Base-by-base conservation (phyloP, 2,113 vertebrate genomes). In the Anguilla japonica region DNA sequence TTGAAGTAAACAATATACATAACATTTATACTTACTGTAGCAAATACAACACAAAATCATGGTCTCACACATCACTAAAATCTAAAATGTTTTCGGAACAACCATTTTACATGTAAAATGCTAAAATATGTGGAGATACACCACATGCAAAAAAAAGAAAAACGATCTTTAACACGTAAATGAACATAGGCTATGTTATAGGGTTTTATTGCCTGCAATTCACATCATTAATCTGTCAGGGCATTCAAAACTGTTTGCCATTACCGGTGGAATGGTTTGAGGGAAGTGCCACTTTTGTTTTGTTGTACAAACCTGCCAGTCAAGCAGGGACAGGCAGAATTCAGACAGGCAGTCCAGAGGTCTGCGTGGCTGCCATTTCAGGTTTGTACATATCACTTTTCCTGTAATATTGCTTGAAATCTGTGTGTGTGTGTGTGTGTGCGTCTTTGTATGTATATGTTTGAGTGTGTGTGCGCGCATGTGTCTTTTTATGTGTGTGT, bases 291-390 rank as follows among this genome's bases (percentile, higher is more conserved):
- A 90, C 90, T 82, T 85, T 91, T 91, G 87, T 91, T 91, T 90
- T 93, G 92, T 89, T 86, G 89, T 43, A 89, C 40, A 79, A 39
- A 79, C 39, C 93, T 94, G 94, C 93, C 94, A 94, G 86, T 94
- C 93, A 93, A 91, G 88, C 89, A 88, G 89, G 91, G 91, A 90
- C 90, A 34, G 34, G 34, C 34, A 91, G 92, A 91, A 93, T 94
- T 94, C 93, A 92, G 94, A 94, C 93, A 95, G 93, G 88, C 89
- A 93, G 91, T 91, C 92, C 92, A 94, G 94, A 92, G 91, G 88
- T 92, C 91, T 87, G 89, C 90, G 89, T 87, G 26, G 84, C 93
- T 92, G 93, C 92, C 92, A 93, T 91, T 89, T 91, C 90, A 91
- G 91, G 91, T 91, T 93, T 92, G 93, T 93, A 93, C 92, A 93